Evolutionary conservation across 1,140 invertebrate species (phyloP), one percentile per base, ranked within the genome.

Genomic region (Bombus picipes): DNA sequence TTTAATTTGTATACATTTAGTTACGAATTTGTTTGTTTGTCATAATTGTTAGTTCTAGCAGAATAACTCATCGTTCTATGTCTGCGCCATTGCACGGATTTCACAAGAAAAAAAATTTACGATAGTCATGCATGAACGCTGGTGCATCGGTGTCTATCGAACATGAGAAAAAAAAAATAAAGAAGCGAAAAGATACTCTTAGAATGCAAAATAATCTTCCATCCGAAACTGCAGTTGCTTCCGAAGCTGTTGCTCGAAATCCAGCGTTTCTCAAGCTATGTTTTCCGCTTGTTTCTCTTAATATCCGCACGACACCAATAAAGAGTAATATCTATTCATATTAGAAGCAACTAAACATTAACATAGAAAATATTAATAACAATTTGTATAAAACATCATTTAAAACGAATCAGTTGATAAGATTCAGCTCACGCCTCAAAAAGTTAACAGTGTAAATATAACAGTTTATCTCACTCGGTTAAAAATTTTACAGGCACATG

Each of bases 231-330:
- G 3, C 39, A 22, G 66, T 86, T 77, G 57, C 74, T 9, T 72
- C 39, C 65, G n/a, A 74, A 75, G 34, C 41, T 85, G 28, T 75
- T 81, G 53, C 59, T 85, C 79, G 53, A 81, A 89, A 87, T 90
- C 83, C 85, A 89, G 81, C 43, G 89, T 81, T 84, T 87, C 89
- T 87, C 85, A 77, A 85, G 32, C 66, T 41, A 47, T 34, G 3
- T 62, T 79, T 10, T 59, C 34, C 39, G 66, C 3, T 47, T 66
- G 47, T 53, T 25, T 15, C 22, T 22, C 1, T 18, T 28, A 28
- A 18, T 18, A 79, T 68, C 39, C 4, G 25, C 28, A 8, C 5
- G 12, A 41, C 13, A 41, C 13, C 22, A 32, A 47, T 47, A 28
- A 32, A n/a, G 28, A 62, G 1, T 62, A 32, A 43, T n/a, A 73